Base-by-base conservation (phyloP, 2,888 invertebrate species). In the Lithophane socia region DNA sequence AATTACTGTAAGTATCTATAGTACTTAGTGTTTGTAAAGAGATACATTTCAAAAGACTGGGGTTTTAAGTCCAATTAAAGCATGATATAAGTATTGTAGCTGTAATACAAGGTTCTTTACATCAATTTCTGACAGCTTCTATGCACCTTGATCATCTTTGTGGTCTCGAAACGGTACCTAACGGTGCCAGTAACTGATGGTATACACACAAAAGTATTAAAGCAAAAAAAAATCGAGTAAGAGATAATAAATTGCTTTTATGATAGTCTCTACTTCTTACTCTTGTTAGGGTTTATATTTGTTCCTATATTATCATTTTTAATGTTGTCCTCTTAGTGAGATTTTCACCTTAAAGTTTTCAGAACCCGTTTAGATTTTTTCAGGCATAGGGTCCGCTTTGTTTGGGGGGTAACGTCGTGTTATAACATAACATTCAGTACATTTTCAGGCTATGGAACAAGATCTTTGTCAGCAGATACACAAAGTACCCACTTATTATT, bases 401-500 rank as follows among this genome's bases (percentile, higher is more conserved):
- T 44, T 47, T 16, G 10, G 47, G 12, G 42, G 3, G 2, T 58
- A 37, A n/a, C 47, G 29, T 21, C 21, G 5, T 13, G 16, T 18
- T 49, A 52, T 29, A 29, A 29, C 21, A 13, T 13, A 42, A 29
- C 29, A 52, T 64, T 64, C 56, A 65, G 21, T 49, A 54, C 18
- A 78, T 73, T 77, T 16, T 66, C 63, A 69, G 58, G 52, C 13
- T 42, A n/a, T 37, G 49, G 42, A 82, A 37, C 56, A 64, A 47
- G 5, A 66, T 60, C 24, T 66, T 75, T 65, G 73, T 86, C 37
- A 58, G 61, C 49, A 61, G 70, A 67, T 64, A 82, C 83, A 82
- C 77, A 63, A 58, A 60, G 74, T 80, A 71, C 24, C 79, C 63
- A 88, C 64, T 71, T 70, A 83, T 58, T 86, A 86, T 37, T 73